Evolutionary conservation across 1,140 invertebrate species (phyloP).

Genomic region (Olivierus martensii): DNA sequence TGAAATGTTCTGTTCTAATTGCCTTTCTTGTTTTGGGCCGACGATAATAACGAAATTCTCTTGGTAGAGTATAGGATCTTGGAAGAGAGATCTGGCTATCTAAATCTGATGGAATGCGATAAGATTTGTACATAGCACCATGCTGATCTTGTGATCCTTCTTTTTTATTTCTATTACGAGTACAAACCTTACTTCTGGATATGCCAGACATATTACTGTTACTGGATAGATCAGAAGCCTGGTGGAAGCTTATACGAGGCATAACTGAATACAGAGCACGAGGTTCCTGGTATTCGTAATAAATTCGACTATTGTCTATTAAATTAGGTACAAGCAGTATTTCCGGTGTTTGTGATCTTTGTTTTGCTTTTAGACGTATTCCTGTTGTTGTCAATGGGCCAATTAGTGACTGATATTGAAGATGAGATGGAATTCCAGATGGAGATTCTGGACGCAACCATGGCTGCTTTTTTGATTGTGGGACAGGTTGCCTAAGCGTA

Average conservation of each 20-base stretch:
- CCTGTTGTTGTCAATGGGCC: conserved; percentile 8
- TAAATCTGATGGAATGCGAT: conserved; percentile 48
- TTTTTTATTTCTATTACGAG: conserved; percentile 6
- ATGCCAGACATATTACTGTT: conserved; percentile 14
- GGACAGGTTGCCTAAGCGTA: conserved; percentile 30
- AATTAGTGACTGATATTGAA: conserved; percentile 11
- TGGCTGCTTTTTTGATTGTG: conserved; percentile 37
- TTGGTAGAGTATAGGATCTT: conserved; percentile 63
- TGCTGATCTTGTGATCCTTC: conserved; percentile 14
- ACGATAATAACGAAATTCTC: conserved; percentile 63
- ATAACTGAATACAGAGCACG: conserved; percentile 1
- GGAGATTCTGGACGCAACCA: conserved; percentile 28
- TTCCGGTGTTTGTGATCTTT: conserved; percentile 52
- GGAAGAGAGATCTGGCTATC: conserved; percentile 64
- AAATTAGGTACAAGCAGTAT: conserved; percentile 60
- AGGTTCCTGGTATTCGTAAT: conserved; percentile 27
- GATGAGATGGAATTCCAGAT: background rate
- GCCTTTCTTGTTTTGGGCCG: conserved; percentile 38
- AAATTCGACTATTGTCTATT: conserved; percentile 30
- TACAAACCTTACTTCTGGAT: conserved; percentile 10
- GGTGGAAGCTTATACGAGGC: conserved; percentile 1
- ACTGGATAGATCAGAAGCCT: conserved; percentile 14
- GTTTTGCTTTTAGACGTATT: conserved; percentile 20
- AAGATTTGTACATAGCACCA: conserved; percentile 35
- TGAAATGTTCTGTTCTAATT: conserved; percentile 42